Conservation (phyloP, 2,113 vertebrate species). For the Chaetops frenatus region DNA sequence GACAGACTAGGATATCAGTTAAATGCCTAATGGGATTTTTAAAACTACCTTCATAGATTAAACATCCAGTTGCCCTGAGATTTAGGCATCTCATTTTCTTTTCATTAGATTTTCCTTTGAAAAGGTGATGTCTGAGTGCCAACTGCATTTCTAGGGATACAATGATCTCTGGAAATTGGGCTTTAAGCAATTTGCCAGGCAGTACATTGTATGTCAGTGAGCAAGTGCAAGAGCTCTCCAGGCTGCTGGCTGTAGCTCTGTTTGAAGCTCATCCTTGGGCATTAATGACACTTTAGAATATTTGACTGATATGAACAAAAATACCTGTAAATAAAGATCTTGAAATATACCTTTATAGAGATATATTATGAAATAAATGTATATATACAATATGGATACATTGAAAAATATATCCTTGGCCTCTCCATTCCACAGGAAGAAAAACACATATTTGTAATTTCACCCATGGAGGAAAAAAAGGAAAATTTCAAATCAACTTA, state of each 20-base stretch:
- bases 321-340: not conserved
- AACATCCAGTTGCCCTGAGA: not conserved
- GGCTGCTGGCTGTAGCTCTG: not conserved
- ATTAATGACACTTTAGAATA: not conserved
- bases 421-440: not conserved
- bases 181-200: not conserved
- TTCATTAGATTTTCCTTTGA: not conserved
- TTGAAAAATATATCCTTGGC: not conserved
- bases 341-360: not conserved
- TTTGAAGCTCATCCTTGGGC: not conserved
- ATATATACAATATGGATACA: not conserved
- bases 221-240: not conserved
- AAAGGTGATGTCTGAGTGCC: not conserved
- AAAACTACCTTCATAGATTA: not conserved
- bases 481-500: not conserved
- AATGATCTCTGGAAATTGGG: not conserved
- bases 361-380: not conserved
- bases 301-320: not conserved
- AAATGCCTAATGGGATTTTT: not conserved
- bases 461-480: not conserved
- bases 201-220: not conserved
- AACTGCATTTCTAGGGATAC: not conserved
- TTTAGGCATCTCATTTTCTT: not conserved
- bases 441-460: not conserved
- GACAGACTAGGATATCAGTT: not conserved